Percentiles rank a stretch among this genome's conserved stretches.
Conservation (phyloP, 2,113 vertebrate species). For the Eubucco bourcierii region DNA sequence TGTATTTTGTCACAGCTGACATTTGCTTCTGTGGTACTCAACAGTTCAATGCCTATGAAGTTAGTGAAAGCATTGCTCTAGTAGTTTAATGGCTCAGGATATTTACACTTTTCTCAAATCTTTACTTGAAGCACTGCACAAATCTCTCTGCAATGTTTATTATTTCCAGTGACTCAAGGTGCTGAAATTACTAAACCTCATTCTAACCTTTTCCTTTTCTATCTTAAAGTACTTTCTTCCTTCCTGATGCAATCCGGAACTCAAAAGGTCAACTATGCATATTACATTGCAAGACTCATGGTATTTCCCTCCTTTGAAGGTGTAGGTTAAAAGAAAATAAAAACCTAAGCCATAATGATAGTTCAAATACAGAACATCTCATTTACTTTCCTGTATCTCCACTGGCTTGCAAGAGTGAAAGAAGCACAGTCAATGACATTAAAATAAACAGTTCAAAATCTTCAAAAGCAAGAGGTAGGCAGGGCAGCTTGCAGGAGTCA, state of each 20-base stretch:
- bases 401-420: neutral
- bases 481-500: neutral
- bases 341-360: neutral
- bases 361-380: neutral
- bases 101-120: neutral
- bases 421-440: neutral
- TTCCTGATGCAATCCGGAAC: neutral
- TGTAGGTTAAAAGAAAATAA: conserved; percentile 6
- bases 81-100: neutral
- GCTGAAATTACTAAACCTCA: neutral
- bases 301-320: conserved; percentile 17
- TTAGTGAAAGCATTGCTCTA: neutral
- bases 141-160: neutral
- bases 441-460: neutral
- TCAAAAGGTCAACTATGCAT: conserved; percentile 15
- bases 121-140: neutral
- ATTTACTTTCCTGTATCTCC: neutral
- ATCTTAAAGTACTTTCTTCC: neutral
- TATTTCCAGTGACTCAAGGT: neutral
- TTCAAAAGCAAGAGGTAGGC: neutral
- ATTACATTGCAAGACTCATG: neutral
- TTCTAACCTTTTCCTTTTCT: neutral
- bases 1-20: neutral
- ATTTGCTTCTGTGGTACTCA: neutral
- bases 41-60: neutral